Percentiles rank a stretch among this genome's conserved stretches.
These are phyloP conservation scores for Alligator sinensis DNA, from an alignment of 2,113 vertebrate genomes.

Conservation along the genomic window DNA sequence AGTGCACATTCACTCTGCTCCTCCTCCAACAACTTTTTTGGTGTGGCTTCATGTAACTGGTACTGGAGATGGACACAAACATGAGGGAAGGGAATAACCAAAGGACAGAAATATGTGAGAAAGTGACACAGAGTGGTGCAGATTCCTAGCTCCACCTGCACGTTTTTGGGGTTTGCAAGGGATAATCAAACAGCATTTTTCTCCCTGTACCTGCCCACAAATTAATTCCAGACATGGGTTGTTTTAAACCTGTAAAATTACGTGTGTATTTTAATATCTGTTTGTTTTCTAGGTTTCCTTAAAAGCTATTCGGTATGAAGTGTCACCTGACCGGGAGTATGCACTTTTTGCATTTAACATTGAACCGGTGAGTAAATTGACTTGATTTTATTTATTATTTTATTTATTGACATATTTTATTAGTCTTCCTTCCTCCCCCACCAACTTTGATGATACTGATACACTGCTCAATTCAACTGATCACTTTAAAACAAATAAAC, in stretches of 20 bases:
- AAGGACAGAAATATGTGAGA: not conserved
- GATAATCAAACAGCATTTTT: not conserved
- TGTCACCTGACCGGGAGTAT: conserved; percentile 93
- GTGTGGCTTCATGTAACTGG: not conserved
- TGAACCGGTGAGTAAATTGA: conserved; percentile 86
- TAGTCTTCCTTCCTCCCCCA: not conserved
- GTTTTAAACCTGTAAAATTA: not conserved
- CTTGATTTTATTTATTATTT: not conserved
- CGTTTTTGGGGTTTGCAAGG: too few relatives aligned
- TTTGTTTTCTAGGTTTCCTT: conserved; percentile 87
- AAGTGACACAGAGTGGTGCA: not conserved
- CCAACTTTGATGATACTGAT: not conserved
- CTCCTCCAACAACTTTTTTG: not conserved
- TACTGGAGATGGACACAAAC: not conserved
- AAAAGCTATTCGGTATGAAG: conserved; percentile 92
- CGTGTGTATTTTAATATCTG: not conserved
- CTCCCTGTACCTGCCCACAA: not conserved
- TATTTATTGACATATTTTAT: not conserved
- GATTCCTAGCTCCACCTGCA: too few relatives aligned
- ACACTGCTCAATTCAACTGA: not conserved
- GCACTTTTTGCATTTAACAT: conserved; percentile 93
- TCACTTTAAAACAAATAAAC: conserved; percentile 2
- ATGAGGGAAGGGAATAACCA: not conserved
- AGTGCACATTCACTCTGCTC: too few relatives aligned
- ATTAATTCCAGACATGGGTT: not conserved